Conservation (phyloP, 2,888 invertebrate genomes). For the Drosophila limbata region DNA sequence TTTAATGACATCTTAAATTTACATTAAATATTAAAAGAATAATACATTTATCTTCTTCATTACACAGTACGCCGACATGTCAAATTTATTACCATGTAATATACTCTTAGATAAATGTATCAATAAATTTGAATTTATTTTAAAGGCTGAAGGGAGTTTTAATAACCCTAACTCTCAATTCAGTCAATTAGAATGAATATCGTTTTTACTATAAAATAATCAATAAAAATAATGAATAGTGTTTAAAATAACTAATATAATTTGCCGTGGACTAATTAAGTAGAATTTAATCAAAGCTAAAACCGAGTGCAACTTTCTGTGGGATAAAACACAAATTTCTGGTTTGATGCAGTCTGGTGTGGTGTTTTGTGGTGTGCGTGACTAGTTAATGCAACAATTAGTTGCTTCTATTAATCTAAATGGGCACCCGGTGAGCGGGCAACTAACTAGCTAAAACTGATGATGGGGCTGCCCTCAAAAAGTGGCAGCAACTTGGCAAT, state of each 20-base stretch:
- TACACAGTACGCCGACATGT: no score
- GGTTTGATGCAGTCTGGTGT: neutral
- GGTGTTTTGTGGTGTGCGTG: constrained; percentile 3
- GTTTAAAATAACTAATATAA: constrained; percentile 7
- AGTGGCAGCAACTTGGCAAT: constrained; percentile 9
- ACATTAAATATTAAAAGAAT: no score
- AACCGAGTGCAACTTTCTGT: neutral
- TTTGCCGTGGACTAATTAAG: constrained; percentile 23
- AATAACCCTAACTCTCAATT: no score
- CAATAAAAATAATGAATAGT: neutral
- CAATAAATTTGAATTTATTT: no score
- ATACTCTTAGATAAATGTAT: no score
- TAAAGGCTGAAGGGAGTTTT: no score
- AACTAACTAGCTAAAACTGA: constrained; percentile 6
- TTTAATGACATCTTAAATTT: no score
- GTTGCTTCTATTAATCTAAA: constrained; percentile 46
- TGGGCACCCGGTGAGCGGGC: neutral
- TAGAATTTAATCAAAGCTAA: constrained; percentile 14
- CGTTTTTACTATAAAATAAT: neutral
- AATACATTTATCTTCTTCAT: no score
- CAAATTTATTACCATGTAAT: no score
- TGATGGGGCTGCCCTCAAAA: constrained; percentile 1
- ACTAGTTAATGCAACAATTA: constrained; percentile 45
- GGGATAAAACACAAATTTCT: neutral
- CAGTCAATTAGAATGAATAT: no score